phyloP scores from a whole-genome alignment of 2,797 vertebrate genomes.

The Fistularia commersonii region DNA sequence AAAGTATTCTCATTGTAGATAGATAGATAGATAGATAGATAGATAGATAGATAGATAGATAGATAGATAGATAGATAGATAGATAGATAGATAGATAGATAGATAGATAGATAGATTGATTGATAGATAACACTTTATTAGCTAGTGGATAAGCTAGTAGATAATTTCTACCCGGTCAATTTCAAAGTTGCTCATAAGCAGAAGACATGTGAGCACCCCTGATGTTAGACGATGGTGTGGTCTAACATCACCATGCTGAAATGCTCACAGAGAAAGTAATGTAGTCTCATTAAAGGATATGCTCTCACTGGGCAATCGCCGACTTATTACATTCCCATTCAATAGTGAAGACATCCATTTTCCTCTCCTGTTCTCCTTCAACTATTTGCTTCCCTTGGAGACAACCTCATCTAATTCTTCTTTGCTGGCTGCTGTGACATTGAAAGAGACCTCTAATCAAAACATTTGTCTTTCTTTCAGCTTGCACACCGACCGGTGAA shows the following conservation, averaged over 20 bases:
- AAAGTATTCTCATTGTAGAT: too few relatives aligned
- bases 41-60: too few relatives aligned
- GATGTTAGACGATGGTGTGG: too few relatives aligned
- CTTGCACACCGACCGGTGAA: slow-evolving; percentile 64
- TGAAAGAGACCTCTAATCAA: slow-evolving; percentile 80
- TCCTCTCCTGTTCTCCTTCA: slow-evolving; percentile 52
- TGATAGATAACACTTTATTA: too few relatives aligned
- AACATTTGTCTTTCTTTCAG: slow-evolving; percentile 82
- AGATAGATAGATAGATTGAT: background rate
- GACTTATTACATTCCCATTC: slow-evolving; percentile 55
- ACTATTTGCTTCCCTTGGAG: slow-evolving; percentile 59
- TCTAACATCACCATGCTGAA: too few relatives aligned
- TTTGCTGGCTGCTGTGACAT: slow-evolving; percentile 65
- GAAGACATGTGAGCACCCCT: too few relatives aligned
- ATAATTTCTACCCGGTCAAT: too few relatives aligned
- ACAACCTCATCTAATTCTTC: slow-evolving; percentile 66
- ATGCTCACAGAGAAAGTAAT: slow-evolving; percentile 11
- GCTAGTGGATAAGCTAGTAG: too few relatives aligned
- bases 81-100: too few relatives aligned
- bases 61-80: too few relatives aligned
- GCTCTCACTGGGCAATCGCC: slow-evolving; percentile 42
- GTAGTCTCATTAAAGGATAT: slow-evolving; percentile 52
- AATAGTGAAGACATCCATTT: slow-evolving; percentile 64
- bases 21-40: too few relatives aligned
- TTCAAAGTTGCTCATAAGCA: too few relatives aligned